Evolutionary conservation across 2,888 invertebrate species (phyloP), one percentile per base, ranked within the genome.

Genomic region (Leptarthrus brevirostris): DNA sequence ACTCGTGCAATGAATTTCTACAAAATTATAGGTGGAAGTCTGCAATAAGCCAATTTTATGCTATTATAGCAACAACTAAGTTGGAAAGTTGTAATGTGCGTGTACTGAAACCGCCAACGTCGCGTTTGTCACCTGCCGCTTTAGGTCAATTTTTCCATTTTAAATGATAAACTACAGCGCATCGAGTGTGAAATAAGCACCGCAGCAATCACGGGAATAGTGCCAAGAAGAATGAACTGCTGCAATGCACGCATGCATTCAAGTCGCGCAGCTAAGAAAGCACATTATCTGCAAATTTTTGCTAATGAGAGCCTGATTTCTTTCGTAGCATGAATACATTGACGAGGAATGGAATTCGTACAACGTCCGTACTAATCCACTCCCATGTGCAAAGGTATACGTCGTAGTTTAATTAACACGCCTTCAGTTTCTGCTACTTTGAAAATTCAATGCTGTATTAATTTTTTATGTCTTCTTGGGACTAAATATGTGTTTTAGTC

Each of bases 261-360:
- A n/a, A 24, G n/a, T 53, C 16, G 56, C 18, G 8, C 30, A 16
- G 56, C 30, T 56, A 24, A 56, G 56, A 56, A 56, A 56, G 30
- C 30, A 56, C 30, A 56, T 56, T 56, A 58, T 58, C 58, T 58
- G 58, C 36, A 58, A 58, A 58, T 58, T 58, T 58, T 58, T 36
- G 58, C 40, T 58, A 58, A 36, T 58, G 58, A 58, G n/a, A 30
- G 16, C 49, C 1, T 1, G 14, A 58, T 58, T 58, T 58, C 58
- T 20, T 58, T 58, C 40, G 16, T 34, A 58, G 10, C 58, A 34
- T 18, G 34, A 30, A 18, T 18, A 58, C 54, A 54, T 30, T 30
- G 24, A 14, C 54, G n/a, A n/a, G n/a, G 8, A 54, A 26, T 26
- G 54, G 34, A 58, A 36, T 30, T 56, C 16, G 56, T 56, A 26